Percentiles rank a stretch among this genome's conserved stretches.
phyloP scores from a whole-genome alignment of 2,888 invertebrate species.

The Melieria crassipennis region DNA sequence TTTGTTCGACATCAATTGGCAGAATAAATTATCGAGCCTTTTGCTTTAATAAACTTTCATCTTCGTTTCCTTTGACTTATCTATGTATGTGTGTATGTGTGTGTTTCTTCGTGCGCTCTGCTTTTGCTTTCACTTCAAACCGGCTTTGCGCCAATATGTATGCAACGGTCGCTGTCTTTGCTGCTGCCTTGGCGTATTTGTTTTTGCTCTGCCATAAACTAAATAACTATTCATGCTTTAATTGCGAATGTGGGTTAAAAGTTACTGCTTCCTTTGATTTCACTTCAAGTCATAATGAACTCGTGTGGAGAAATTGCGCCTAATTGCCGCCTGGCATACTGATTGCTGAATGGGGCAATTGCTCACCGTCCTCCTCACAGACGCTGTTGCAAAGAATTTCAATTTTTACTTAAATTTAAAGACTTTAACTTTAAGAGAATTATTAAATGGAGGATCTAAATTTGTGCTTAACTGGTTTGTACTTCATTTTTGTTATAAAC shows the following conservation, averaged over 20 bases:
- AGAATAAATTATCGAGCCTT: conserved; percentile 36
- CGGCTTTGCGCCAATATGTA: neutral
- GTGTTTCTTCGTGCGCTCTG: neutral
- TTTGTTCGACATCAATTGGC: conserved; percentile 37
- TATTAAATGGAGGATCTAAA: no score
- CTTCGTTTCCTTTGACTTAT: conserved; percentile 4
- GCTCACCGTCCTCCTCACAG: no score
- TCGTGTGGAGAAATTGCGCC: neutral
- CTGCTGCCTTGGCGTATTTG: neutral
- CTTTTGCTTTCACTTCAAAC: neutral
- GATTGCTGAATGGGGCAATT: no score
- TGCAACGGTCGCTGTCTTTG: neutral
- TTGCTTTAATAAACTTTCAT: conserved; percentile 22
- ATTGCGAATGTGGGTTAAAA: neutral
- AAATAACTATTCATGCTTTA: neutral
- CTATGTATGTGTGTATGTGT: neutral
- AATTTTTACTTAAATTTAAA: no score
- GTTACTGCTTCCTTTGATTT: neutral
- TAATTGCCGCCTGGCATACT: no score
- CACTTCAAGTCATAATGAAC: neutral
- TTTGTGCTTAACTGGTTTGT: no score
- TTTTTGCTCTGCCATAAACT: neutral
- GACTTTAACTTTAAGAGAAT: no score
- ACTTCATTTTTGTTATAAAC: no score
- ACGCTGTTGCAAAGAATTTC: no score